These are phyloP conservation scores for Ormyrus nitidulus DNA, from an alignment of 2,888 invertebrate genomes.

Conservation along the genomic window DNA sequence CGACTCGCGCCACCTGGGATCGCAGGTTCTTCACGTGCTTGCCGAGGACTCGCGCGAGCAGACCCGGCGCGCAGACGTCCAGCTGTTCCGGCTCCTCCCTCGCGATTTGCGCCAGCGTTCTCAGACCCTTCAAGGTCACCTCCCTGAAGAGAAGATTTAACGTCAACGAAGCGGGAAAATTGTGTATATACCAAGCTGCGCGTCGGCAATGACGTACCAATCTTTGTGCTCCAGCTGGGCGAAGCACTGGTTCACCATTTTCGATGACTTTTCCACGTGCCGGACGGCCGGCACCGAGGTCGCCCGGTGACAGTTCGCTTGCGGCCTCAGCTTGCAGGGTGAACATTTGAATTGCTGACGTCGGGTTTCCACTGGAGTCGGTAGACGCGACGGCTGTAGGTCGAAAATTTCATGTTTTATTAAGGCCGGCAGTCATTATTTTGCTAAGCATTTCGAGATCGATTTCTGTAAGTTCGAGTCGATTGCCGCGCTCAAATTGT, in stretches of 20 bases:
- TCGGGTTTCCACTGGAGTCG: conserved; percentile 55
- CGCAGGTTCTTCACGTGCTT: conserved; percentile 91
- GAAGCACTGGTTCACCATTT: conserved; percentile 78
- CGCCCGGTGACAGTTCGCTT: conserved; percentile 62
- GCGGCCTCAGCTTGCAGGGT: conserved; percentile 60
- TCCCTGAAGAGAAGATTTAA: conserved; percentile 78
- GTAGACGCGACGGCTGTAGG: conserved; percentile 26
- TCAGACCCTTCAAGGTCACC: conserved; percentile 84
- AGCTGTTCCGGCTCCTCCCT: conserved; percentile 81
- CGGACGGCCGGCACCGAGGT: conserved; percentile 52
- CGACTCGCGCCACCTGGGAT: conserved; percentile 93
- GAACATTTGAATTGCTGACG: conserved; percentile 63
- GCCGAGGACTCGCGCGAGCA: conserved; percentile 83
- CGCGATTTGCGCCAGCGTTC: conserved; percentile 82
- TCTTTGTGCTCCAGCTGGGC: conserved; percentile 83
- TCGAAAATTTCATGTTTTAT: not conserved
- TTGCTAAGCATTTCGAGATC: too few relatives aligned
- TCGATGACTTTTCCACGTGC: conserved; percentile 40
- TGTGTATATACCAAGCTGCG: not conserved
- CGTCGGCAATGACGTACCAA: conserved; percentile 76
- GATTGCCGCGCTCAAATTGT: too few relatives aligned
- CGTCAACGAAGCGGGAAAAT: too few relatives aligned
- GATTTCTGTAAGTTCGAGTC: too few relatives aligned
- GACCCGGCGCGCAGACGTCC: conserved; percentile 81
- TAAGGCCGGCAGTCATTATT: too few relatives aligned